Evolutionary conservation across 1,140 invertebrate species (phyloP).

Genomic region (Neodiprion lecontei): DNA sequence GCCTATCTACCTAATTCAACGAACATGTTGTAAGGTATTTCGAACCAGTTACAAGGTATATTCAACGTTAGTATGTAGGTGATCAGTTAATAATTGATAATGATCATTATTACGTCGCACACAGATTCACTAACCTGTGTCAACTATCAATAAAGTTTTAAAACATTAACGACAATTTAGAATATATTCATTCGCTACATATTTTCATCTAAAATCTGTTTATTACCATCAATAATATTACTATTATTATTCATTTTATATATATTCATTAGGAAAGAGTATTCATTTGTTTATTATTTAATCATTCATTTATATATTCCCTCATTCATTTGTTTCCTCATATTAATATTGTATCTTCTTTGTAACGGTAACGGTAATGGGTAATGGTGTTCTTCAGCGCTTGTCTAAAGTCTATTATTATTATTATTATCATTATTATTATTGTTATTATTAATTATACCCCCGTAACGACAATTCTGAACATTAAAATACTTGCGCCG

Average conservation of each 20-base stretch:
- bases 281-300: constrained; percentile 8
- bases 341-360: no score
- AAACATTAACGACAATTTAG: constrained; percentile 52
- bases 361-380: background rate
- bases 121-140: constrained; percentile 3
- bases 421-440: background rate
- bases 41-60: background rate
- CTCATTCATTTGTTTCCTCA: background rate
- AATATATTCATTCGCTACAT: constrained; percentile 5
- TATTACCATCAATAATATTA: constrained; percentile 10
- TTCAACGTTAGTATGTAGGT: background rate
- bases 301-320: background rate
- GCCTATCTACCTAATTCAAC: background rate
- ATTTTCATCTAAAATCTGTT: constrained; percentile 12
- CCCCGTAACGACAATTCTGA: background rate
- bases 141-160: constrained; percentile 51
- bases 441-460: background rate
- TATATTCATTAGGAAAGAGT: constrained; percentile 23
- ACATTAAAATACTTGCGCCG: constrained; percentile 4
- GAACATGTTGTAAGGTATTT: background rate
- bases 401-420: background rate
- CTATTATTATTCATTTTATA: constrained; percentile 16
- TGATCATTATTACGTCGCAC: constrained; percentile 1
- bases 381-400: background rate
- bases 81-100: background rate